Base-by-base conservation (phyloP, 2,113 vertebrate species). In the Clarias gariepinus region DNA sequence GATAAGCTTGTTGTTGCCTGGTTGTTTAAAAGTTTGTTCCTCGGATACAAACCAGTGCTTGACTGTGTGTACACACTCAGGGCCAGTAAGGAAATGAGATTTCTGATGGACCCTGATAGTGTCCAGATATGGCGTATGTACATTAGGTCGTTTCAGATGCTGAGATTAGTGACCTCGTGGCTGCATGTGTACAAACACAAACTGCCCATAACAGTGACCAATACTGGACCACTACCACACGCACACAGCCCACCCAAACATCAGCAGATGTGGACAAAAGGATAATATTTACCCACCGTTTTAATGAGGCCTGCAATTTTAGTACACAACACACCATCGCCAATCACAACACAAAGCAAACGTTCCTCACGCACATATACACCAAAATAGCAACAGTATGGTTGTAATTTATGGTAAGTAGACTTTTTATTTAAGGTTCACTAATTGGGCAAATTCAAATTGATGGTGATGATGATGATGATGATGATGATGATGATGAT, bases 351-450 rank as follows among this genome's bases (percentile, higher is more conserved):
- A 94, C 90, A 41, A 88, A 87, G 88, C 82, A 82, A 91, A 91
- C 86, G 88, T 73, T 71, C 86, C 64, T 86, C 84, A 91, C 90
- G 89, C 88, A 83, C 13, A 83, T 53, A 53, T 6, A 89, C 85
- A 83, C 90, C 91, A 93, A 94, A 92, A 94, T 93, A 93, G 93
- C 93, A 93, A 93, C 93, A 93, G 93, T 94, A 93, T 93, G 94
- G 95, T 95, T 95, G 93, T 92, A 95, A 94, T 95, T 94, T 88
- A 94, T 95, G 95, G 92, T 95, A 96, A 95, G 96, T 95, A 95
- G 92, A 85, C 93, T 94, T 94, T 85, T 93, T 96, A 95, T 94
- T 95, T 94, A 91, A 89, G 89, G 90, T 90, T 91, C 90, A 92
- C 93, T 95, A 91, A 91, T 95, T 95, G 93, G 94, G 91, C 87